Evolutionary conservation across 2,888 invertebrate genomes (phyloP), one percentile per base, ranked within the genome.

Genomic region (Drosophila mayaguana): DNA sequence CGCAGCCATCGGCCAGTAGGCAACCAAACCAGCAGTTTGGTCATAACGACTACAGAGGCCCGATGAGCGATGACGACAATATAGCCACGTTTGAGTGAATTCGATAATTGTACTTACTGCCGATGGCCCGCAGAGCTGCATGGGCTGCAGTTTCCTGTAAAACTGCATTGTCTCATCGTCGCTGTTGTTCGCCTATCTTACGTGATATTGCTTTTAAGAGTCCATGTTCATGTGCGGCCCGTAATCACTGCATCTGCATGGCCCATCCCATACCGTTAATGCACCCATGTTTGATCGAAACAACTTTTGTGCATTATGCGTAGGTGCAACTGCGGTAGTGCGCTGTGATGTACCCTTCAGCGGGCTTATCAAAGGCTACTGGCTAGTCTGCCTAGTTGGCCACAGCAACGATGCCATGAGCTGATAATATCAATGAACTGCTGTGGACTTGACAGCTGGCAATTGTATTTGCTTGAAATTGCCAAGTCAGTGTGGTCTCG

Each of bases 61-160:
- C 46, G 65, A 61, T 74, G 61, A 79, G 25, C 79, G 72, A 75
- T 81, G 80, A 75, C 63, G 50, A 60, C 43, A 54, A 53, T 63
- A 36, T 59, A 65, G 65, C 59, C 43, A 81, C 83, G 80, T 82
- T 72, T 70, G 76, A 84, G 25, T 89, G 90, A 88, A 89, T 84
- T 89, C 70, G 86, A 89, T 88, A 84, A 84, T 89, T 84, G 83
- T 45, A 43, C 62, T 74, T 74, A 72, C 72, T 67, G 22, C 45
- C 22, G 25, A 45, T 45, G 45, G 45, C 45, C 45, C 45, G 32
- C 12, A n/a, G 43, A 46, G 50, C 55, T 32, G 32, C 43, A 54
- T 51, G 53, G 60, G 59, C 50, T 32, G 54, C 43, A 20, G 51
- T 55, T 75, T 53, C 57, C 60, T 64, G 59, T 16, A 53, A 45